These are phyloP conservation scores for Eristalis tenax DNA, from an alignment of 2,888 invertebrate genomes.

Conservation along the genomic window DNA sequence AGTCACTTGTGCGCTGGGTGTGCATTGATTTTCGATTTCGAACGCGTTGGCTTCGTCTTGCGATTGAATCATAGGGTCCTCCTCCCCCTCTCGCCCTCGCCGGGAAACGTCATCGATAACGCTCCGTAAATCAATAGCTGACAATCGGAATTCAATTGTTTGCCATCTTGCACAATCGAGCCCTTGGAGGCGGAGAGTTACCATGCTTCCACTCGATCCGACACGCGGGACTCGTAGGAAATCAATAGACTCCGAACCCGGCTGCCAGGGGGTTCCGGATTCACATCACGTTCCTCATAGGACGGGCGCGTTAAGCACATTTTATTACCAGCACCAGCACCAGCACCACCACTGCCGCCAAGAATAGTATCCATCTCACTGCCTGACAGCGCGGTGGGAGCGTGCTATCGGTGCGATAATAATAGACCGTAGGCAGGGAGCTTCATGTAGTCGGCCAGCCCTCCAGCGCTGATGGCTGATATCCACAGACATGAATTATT, in stretches of 20 bases:
- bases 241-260: not conserved
- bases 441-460: not conserved
- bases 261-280: not conserved
- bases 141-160: conserved; percentile 37
- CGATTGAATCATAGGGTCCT: not conserved
- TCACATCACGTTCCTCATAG: not conserved
- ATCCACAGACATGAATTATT: conserved; percentile 55
- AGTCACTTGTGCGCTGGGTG: not conserved
- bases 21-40: not conserved
- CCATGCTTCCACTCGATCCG: not conserved
- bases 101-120: conserved; percentile 8
- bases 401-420: not conserved
- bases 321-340: not conserved
- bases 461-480: not conserved
- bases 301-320: not conserved
- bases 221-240: not conserved
- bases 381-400: not conserved
- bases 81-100: not conserved
- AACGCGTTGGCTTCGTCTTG: not conserved
- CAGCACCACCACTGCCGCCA: not conserved
- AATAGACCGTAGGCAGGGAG: not conserved
- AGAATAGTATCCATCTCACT: not conserved
- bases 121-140: conserved; percentile 30
- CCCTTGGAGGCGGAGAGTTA: not conserved
- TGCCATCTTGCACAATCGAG: conserved; percentile 11